Evolutionary conservation across 1,140 invertebrate species (phyloP), one percentile per base, ranked within the genome.

Genomic region (Theocolax elegans): DNA sequence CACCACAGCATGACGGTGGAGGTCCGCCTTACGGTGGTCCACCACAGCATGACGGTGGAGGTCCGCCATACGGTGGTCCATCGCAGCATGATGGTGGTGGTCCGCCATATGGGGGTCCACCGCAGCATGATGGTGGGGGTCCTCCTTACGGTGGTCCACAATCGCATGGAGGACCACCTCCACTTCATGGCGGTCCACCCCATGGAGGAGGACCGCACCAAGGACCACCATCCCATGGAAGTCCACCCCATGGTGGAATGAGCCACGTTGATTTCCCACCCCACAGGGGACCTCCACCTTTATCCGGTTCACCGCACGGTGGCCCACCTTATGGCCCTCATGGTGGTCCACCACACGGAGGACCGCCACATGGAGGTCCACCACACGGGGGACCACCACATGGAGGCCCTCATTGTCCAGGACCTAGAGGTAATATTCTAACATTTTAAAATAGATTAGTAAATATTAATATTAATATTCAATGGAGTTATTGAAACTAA

Each of bases 391-490:
- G 35, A 10, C 46, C 44, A 19, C 64, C 42, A 23, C 60, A 63
- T 49, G 46, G 27, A 40, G 54, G 44, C 1, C 62, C 21, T 1
- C 49, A 29, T 17, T 51, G 65, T 13, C 67, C 67, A 21, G 31
- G 56, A n/a, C 66, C 54, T 17, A 29, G 65, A 67, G 65, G 65
- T 67, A 17, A 48, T 4, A n/a, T n/a, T n/a, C n/a, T n/a, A n/a
- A n/a, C n/a, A n/a, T n/a, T n/a, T n/a, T n/a, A n/a, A n/a, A n/a
- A n/a, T n/a, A n/a, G n/a, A n/a, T n/a, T n/a, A n/a, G 35, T 38
- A 38, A 38, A 38, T 13, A 38, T 38, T 13, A 13, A 38, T 38
- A 38, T 38, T 38, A n/a, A n/a, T n/a, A n/a, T n/a, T n/a, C n/a
- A n/a, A n/a, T n/a, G n/a, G n/a, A n/a, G n/a, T 38, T 6, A 38